Conservation (phyloP, 2,113 vertebrate genomes). For the Coregonus clupeaformis region DNA sequence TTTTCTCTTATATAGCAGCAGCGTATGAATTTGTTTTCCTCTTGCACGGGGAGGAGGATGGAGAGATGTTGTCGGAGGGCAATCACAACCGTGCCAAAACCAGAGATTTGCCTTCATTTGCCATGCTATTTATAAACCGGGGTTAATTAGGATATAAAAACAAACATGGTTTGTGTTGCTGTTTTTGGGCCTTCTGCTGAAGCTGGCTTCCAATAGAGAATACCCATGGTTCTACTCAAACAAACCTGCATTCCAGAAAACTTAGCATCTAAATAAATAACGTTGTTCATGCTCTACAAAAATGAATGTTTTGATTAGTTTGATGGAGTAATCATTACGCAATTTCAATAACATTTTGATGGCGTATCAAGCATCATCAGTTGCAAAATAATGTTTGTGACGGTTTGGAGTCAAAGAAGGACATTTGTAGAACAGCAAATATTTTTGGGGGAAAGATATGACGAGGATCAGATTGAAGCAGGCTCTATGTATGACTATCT, state of each 20-base stretch:
- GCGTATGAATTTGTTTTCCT: constrained; percentile 48
- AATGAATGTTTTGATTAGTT: constrained; percentile 33
- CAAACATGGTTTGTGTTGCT: constrained; percentile 15
- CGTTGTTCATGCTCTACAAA: constrained; percentile 24
- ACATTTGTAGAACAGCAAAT: neutral
- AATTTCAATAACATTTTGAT: constrained; percentile 14
- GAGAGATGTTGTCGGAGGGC: constrained; percentile 50
- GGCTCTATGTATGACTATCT: neutral
- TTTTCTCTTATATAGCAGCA: constrained; percentile 31
- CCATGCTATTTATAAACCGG: constrained; percentile 46
- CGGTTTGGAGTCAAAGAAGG: neutral
- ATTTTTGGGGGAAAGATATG: neutral
- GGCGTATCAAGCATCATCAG: constrained; percentile 5
- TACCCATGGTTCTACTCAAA: neutral
- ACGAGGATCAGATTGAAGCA: neutral
- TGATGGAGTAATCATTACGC: constrained; percentile 14
- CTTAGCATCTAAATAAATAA: neutral
- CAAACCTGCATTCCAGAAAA: neutral
- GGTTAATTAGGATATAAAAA: constrained; percentile 36
- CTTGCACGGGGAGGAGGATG: constrained; percentile 45
- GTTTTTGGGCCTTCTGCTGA: neutral
- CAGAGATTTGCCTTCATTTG: constrained; percentile 65
- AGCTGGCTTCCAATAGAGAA: neutral
- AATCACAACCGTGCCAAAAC: constrained; percentile 50
- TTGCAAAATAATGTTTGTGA: constrained; percentile 5